Conservation (phyloP, 2,888 invertebrate species). For the Drosophila imparisetae region DNA sequence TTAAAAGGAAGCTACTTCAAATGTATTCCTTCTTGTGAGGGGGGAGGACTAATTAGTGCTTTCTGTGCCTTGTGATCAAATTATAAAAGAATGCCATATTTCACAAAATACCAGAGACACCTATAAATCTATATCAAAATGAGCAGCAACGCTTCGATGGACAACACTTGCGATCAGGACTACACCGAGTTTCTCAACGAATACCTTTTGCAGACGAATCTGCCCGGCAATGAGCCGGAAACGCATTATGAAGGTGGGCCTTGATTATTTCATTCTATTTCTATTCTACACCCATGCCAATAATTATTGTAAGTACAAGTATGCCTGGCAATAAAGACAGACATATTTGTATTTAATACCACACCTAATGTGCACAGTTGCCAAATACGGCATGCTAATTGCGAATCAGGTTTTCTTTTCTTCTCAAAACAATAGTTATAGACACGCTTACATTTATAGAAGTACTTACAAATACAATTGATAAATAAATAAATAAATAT, state of each 20-base stretch:
- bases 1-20: slow-evolving; percentile 1
- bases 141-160: slow-evolving; percentile 80
- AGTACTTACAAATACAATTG: not conserved
- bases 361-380: slow-evolving; percentile 1
- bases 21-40: slow-evolving; percentile 10
- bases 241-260: slow-evolving; percentile 83
- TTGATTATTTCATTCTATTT: not conserved
- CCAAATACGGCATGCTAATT: slow-evolving; percentile 7
- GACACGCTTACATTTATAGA: not conserved
- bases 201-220: slow-evolving; percentile 82
- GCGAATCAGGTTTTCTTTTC: slow-evolving; percentile 8
- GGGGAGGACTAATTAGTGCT: slow-evolving; percentile 9
- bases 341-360: slow-evolving; percentile 1
- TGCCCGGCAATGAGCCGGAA: slow-evolving; percentile 82
- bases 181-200: slow-evolving; percentile 84
- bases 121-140: slow-evolving; percentile 60
- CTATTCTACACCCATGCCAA: not conserved
- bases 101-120: slow-evolving; percentile 23
- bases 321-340: slow-evolving; percentile 1
- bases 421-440: not conserved
- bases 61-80: slow-evolving; percentile 43
- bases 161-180: slow-evolving; percentile 83
- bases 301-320: slow-evolving; percentile 2
- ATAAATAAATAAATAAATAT: not conserved
- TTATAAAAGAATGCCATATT: slow-evolving; percentile 59